Conservation (phyloP, 1,140 invertebrate species). For the Aphaenogaster rudis region DNA sequence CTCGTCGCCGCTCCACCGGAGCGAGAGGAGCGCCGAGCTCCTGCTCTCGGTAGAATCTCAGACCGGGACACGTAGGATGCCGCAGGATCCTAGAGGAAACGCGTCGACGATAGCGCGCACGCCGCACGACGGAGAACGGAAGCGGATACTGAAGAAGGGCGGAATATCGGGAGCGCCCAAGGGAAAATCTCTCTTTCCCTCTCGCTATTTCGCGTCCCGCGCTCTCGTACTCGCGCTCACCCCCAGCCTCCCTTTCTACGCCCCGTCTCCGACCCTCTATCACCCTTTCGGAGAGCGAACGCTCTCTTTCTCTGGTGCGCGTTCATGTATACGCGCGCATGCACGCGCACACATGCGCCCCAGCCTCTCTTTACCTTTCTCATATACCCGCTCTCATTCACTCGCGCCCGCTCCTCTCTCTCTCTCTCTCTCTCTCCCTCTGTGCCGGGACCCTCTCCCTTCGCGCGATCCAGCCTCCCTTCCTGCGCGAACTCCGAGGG, state of each 20-base stretch:
- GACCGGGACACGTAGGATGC: slow-evolving; percentile 10
- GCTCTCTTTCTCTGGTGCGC: slow-evolving; percentile 23
- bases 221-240: slow-evolving; percentile 13
- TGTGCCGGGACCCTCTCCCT: slow-evolving; percentile 28
- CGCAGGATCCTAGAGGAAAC: slow-evolving; percentile 27
- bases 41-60: slow-evolving; percentile 10
- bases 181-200: slow-evolving; percentile 23
- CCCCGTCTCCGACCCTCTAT: not conserved
- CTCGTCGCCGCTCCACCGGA: not conserved
- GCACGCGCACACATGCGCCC: not conserved
- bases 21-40: not conserved
- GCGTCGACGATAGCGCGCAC: slow-evolving; percentile 11
- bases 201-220: slow-evolving; percentile 50
- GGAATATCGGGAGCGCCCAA: slow-evolving; percentile 70
- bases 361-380: slow-evolving; percentile 34
- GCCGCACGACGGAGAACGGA: slow-evolving; percentile 49
- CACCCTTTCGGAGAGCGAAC: slow-evolving; percentile 5
- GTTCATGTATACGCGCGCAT: not conserved
- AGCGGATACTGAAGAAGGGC: slow-evolving; percentile 58
- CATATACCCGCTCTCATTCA: slow-evolving; percentile 29
- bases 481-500: slow-evolving; percentile 50
- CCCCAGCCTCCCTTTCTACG: not conserved
- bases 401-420: slow-evolving; percentile 9
- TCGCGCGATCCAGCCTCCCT: slow-evolving; percentile 47
- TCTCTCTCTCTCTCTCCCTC: not conserved